Base-by-base conservation (phyloP, 2,797 vertebrate species). In the Artibeus lituratus region DNA sequence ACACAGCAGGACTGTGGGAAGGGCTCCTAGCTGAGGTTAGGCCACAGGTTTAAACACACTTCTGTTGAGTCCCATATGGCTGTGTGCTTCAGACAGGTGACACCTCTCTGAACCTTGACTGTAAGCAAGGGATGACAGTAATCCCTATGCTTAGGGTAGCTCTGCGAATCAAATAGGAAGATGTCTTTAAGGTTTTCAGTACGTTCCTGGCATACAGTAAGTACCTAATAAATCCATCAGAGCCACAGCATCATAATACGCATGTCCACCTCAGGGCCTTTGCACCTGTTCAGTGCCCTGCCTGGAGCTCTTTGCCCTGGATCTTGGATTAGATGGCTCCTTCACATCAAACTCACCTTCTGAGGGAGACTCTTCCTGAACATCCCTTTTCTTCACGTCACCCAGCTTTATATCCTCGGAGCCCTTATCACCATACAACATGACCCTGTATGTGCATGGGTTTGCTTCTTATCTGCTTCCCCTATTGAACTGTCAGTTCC, bases 11-110 rank as follows among this genome's bases (percentile, higher is more conserved):
- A 15, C 15, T 0, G 7, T 95, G 93, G 86, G 88, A 95, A 96
- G 24, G 47, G 47, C 4, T 24, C 12, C 1, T 7, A 96, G 95
- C 90, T 95, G 91, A 97, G 96, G 95, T 95, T 96, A 96, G 95
- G 95, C 93, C 96, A 97, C 86, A 0, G 32, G 96, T 88, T 26
- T 47, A 12, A 44, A 49, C 37, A 35, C 6, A 16, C 14, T 47
- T 77, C 55, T 39, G 3, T 29, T 29, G 84, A 70, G 55, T 59
- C 72, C 37, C 69, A 19, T 80, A 22, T 1, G 24, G 24, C 42
- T 8, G 1, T 16, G 51, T 47, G n/a, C 57, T n/a, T 16, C 24
- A 39, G 62, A 9, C 18, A 70, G 73, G 72, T 11, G 39, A 81
- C 70, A 80, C 37, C 22, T 72, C 49, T 70, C 35, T 2, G 26